phyloP scores from a whole-genome alignment of 2,888 invertebrate species.

The Chrysopilus asiliformis region DNA sequence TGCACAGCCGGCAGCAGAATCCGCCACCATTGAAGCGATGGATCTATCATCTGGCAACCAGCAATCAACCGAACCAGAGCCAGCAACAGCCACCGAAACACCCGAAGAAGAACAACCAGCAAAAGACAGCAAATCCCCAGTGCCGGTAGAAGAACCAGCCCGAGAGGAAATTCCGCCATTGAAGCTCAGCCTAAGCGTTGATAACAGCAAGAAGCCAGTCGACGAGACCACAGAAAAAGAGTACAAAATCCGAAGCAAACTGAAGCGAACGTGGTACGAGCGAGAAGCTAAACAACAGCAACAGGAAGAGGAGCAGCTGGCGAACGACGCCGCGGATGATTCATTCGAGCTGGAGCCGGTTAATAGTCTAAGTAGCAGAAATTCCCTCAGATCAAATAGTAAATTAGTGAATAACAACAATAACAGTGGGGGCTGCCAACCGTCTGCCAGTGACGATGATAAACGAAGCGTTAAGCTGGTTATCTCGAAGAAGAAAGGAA shows the following conservation, averaged over 20 bases:
- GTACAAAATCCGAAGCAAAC: slow-evolving; percentile 31
- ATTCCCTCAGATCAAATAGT: slow-evolving; percentile 8
- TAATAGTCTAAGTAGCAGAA: slow-evolving; percentile 8
- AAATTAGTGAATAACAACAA: slow-evolving; percentile 14
- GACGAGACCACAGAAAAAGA: slow-evolving; percentile 17
- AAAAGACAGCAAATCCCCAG: slow-evolving; percentile 1
- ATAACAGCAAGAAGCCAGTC: too few relatives aligned
- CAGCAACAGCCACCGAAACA: background rate
- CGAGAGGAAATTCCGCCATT: too few relatives aligned
- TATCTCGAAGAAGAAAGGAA: slow-evolving; percentile 72
- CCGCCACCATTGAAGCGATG: background rate
- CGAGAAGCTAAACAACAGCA: slow-evolving; percentile 12
- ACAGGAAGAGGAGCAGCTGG: background rate
- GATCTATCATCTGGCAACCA: background rate
- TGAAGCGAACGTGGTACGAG: slow-evolving; percentile 30
- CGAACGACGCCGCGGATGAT: background rate
- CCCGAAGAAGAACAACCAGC: slow-evolving; percentile 9
- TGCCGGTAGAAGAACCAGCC: slow-evolving; percentile 4
- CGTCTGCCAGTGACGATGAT: slow-evolving; percentile 28
- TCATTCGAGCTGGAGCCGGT: too few relatives aligned
- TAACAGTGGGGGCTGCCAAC: slow-evolving; percentile 7
- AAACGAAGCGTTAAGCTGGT: slow-evolving; percentile 53
- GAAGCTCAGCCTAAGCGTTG: too few relatives aligned
- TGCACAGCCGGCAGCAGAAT: background rate
- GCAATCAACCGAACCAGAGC: background rate